Percentiles rank a stretch among this genome's conserved stretches.
Evolutionary conservation across 2,797 vertebrate species (phyloP).

Genomic region (Linurgus olivaceus): DNA sequence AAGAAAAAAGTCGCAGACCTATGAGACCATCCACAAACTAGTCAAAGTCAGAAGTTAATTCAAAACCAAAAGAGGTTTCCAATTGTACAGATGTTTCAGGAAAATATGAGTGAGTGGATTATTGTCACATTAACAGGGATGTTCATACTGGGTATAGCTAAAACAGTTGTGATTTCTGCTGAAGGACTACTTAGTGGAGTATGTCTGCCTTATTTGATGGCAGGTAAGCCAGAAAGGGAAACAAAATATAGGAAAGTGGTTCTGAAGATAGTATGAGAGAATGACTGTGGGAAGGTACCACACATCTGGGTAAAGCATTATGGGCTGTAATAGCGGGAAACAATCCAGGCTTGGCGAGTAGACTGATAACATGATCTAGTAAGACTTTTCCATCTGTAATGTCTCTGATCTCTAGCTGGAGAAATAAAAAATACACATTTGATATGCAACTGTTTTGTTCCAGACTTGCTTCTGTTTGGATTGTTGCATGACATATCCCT

Average conservation of each 20-base stretch:
- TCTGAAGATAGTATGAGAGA: not conserved
- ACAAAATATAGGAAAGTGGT: not conserved
- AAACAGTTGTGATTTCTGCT: not conserved
- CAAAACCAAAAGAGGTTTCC: not conserved
- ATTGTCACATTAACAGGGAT: not conserved
- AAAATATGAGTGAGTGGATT: not conserved
- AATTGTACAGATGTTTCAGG: not conserved
- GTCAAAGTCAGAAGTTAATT: not conserved
- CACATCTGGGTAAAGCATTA: constrained; percentile 25
- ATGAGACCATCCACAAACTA: not conserved
- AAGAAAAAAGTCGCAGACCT: not conserved
- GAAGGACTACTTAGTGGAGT: not conserved
- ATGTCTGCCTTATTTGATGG: not conserved
- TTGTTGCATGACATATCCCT: not conserved
- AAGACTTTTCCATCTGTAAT: constrained; percentile 45
- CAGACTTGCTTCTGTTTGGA: constrained; percentile 12
- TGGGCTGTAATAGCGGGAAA: not conserved
- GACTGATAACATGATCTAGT: not conserved
- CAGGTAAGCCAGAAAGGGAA: not conserved
- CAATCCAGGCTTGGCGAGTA: not conserved
- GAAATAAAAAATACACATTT: not conserved
- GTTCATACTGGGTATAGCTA: not conserved
- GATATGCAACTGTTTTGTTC: not conserved
- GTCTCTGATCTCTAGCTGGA: not conserved
- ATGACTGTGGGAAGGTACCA: not conserved